Evolutionary conservation across 2,797 vertebrate genomes (phyloP), one percentile per base, ranked within the genome.

Genomic region (Amblyraja radiata): DNA sequence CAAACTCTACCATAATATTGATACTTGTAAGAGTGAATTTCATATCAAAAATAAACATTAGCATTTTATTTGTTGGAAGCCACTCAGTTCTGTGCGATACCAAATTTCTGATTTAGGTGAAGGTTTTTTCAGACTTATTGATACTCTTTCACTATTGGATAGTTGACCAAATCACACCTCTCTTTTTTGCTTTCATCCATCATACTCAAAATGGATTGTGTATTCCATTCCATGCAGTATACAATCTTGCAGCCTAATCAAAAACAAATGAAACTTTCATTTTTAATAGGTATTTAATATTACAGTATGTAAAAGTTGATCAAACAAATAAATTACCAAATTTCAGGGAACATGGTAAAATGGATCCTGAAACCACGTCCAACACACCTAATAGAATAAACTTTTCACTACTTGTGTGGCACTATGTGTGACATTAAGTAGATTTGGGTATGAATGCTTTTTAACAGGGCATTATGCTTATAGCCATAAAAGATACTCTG

Each of bases 401-500:
- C 94, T 99, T 97, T 98, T 96, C 96, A 96, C 97, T 95, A 97
- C 97, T 97, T 96, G 94, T 95, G 97, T 93, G 96, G 96, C 98
- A 99, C 98, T 0, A 93, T 99, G 98, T 99, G 98, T 97, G 96
- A 96, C 97, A 93, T 93, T 94, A 94, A 97, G 97, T 96, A 96
- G 96, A 96, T 95, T 95, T 97, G 97, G 98, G 97, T 97, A 97
- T 96, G 98, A 97, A 99, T 98, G 98, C 98, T 98, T 92, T 97
- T 98, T 88, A 68, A 94, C 96, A 95, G 96, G 97, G 98, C 98
- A 98, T 98, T 98, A 97, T 98, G 97, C 97, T 97, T 98, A 97
- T 97, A 97, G 97, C 97, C 97, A 97, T 97, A 98, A 97, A 97
- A 96, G 95, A 98, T 98, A 98, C 97, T 99, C 98, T 99, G 98